Percentiles rank a stretch among this genome's conserved stretches.
Conservation (phyloP, 2,113 vertebrate species). For the Eubucco bourcierii region DNA sequence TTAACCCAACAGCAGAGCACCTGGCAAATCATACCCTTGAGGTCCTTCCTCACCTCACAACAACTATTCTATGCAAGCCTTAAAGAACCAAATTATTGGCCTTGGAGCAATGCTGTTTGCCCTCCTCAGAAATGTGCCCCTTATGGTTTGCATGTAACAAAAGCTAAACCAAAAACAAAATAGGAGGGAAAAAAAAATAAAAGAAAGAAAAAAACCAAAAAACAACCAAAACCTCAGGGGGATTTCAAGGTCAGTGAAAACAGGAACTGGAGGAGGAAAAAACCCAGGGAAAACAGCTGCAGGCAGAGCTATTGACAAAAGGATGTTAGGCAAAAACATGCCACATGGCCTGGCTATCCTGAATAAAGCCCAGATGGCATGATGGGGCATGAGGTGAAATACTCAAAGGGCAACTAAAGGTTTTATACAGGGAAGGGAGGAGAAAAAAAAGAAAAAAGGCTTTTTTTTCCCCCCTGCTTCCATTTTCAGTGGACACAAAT, state of each 20-base stretch:
- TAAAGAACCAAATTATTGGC: conserved; percentile 14
- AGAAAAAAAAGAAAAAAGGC: background rate
- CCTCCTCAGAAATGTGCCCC: conserved; percentile 42
- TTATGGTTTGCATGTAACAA: conserved; percentile 29
- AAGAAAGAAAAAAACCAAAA: too few species aligned
- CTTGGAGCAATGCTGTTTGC: conserved; percentile 22
- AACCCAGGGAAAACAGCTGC: conserved; percentile 65
- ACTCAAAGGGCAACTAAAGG: background rate
- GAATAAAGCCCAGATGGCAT: conserved; percentile 13
- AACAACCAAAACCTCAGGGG: background rate
- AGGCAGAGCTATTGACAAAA: background rate
- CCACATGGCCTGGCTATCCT: background rate
- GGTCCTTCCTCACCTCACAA: conserved; percentile 36
- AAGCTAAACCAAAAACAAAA: conserved; percentile 44
- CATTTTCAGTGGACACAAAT: background rate
- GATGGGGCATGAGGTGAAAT: background rate
- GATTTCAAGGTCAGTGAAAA: conserved; percentile 55
- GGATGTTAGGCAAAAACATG: background rate
- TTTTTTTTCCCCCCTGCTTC: background rate
- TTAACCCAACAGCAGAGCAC: conserved; percentile 29
- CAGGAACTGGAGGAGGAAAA: conserved; percentile 46
- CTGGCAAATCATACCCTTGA: conserved; percentile 9
- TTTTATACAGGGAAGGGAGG: background rate
- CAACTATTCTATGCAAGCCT: conserved; percentile 20
- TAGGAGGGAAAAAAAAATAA: conserved; percentile 7